Evolutionary conservation across 1,140 invertebrate genomes (phyloP).

Genomic region (Drosophila insularis): DNA sequence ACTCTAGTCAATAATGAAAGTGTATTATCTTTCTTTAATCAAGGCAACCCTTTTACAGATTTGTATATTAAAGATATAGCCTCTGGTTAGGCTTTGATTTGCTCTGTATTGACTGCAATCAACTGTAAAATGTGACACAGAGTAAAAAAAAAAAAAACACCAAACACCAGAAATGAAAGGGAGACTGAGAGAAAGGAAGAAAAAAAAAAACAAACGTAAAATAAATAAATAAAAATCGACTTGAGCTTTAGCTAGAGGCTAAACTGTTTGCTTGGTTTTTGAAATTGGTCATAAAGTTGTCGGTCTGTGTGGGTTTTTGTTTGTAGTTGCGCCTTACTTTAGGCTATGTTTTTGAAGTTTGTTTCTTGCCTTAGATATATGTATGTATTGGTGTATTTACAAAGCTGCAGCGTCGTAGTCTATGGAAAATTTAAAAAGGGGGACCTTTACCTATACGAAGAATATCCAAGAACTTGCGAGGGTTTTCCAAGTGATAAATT

Average conservation of each 20-base stretch:
- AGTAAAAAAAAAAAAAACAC: slow-evolving; percentile 27
- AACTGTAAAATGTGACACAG: slow-evolving; percentile 67
- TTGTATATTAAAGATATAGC: slow-evolving; percentile 19
- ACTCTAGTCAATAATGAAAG: no score
- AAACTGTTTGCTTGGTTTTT: slow-evolving; percentile 59
- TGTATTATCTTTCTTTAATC: slow-evolving; percentile 4
- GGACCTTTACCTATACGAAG: background rate
- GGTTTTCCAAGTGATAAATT: background rate
- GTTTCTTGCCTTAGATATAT: slow-evolving; percentile 22
- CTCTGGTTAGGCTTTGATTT: slow-evolving; percentile 63
- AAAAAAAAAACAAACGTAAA: slow-evolving; percentile 39
- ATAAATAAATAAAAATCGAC: slow-evolving; percentile 47
- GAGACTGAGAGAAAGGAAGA: background rate
- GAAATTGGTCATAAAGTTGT: slow-evolving; percentile 43
- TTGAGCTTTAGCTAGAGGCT: slow-evolving; percentile 40
- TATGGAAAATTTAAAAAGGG: background rate
- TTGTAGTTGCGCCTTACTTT: slow-evolving; percentile 60
- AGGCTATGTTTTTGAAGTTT: slow-evolving; percentile 72
- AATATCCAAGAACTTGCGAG: background rate
- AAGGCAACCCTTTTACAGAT: slow-evolving; percentile 19
- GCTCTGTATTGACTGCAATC: slow-evolving; percentile 64
- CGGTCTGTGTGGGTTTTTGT: slow-evolving; percentile 38
- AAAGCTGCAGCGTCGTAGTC: background rate
- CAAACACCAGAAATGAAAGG: slow-evolving; percentile 8
- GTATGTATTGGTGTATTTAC: background rate